These are phyloP conservation scores for Plusia festucae DNA, from an alignment of 2,888 invertebrate species.

Conservation along the genomic window DNA sequence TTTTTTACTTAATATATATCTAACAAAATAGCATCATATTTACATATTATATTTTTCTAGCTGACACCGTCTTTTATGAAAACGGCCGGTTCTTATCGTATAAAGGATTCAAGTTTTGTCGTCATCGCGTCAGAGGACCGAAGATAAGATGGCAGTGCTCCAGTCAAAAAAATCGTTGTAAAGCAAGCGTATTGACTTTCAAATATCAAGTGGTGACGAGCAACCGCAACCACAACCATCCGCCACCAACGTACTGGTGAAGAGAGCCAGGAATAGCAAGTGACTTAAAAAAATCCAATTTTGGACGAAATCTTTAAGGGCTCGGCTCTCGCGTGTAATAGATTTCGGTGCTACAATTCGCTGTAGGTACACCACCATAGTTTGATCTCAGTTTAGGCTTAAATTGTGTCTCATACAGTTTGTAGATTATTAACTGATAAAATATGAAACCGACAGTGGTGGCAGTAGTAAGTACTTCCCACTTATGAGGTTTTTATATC, in stretches of 20 bases:
- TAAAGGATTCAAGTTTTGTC: conserved; percentile 40
- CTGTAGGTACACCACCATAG: too few species aligned
- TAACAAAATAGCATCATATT: neutral
- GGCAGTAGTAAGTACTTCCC: too few species aligned
- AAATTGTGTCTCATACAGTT: too few species aligned
- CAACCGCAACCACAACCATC: conserved; percentile 26
- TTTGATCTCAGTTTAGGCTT: too few species aligned
- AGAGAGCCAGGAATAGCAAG: neutral
- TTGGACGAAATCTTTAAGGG: too few species aligned
- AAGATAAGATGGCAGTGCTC: conserved; percentile 47
- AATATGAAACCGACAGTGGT: too few species aligned
- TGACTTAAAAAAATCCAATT: too few species aligned
- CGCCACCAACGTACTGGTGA: conserved; percentile 35
- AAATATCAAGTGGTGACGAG: conserved; percentile 17
- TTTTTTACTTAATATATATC: too few species aligned
- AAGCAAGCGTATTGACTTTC: conserved; percentile 26
- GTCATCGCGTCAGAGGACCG: conserved; percentile 28
- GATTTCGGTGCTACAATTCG: too few species aligned
- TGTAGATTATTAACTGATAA: too few species aligned
- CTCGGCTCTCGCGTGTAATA: too few species aligned
- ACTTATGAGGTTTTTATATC: too few species aligned
- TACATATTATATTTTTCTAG: conserved; percentile 23
- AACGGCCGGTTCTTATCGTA: conserved; percentile 42
- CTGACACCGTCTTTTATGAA: conserved; percentile 15
- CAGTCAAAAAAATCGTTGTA: conserved; percentile 26